Evolutionary conservation across 1,140 invertebrate genomes (phyloP), one percentile per base, ranked within the genome.

Genomic region (Magallana ariakensis): DNA sequence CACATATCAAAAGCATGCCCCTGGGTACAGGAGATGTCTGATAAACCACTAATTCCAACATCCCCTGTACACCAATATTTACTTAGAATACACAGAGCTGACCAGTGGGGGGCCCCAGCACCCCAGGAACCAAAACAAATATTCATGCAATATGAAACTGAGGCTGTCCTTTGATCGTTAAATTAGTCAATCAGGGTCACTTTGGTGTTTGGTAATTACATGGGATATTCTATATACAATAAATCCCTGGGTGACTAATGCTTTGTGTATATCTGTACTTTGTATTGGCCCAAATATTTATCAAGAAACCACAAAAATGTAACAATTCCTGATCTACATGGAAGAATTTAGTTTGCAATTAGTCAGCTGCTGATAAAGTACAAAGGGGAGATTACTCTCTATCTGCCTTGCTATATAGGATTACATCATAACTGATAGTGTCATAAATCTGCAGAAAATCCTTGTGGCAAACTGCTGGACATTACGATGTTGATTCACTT

Each of bases 281-380:
- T 19, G 66, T 75, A 75, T 33, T 75, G 66, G 33, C 66, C 66
- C 22, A 75, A 75, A 75, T 75, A 33, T 75, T 75, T 75, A 75
- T 75, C 66, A 75, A 75, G 66, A 75, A 75, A 75, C 66, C 66
- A 75, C 66, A 75, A 75, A 75, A 75, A 75, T 75, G 66, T 75
- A 75, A 75, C 22, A 75, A 75, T 75, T 75, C 22, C 22, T 75
- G 66, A 75, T 75, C 66, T 75, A 75, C 66, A 75, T 75, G 66
- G 66, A 75, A 75, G 66, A 75, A 75, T 75, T 75, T 46, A 26
- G 66, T 75, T 75, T 75, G 22, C 66, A 11, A 75, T 75, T 75
- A 75, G 66, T 75, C 66, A 75, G 66, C 22, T 33, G 66, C 66
- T 75, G 66, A 75, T 75, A 75, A 75, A 70, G 22, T 19, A 26